Evolutionary conservation across 2,113 vertebrate genomes (phyloP).

Genomic region (Rhinoderma darwinii): DNA sequence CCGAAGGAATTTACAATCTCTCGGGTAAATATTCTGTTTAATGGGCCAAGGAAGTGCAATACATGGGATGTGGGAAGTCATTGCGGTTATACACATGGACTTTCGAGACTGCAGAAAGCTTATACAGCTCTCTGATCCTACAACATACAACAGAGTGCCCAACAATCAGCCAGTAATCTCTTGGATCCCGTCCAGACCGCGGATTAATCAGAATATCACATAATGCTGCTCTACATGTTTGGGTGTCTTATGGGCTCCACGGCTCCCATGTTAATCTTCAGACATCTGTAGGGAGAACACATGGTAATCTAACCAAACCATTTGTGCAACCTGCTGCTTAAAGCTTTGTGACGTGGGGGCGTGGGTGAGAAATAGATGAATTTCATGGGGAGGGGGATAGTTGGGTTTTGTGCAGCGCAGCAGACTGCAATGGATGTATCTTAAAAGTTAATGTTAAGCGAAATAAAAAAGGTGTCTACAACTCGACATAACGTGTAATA

Average conservation of each 20-base stretch:
- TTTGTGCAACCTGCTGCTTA: slow-evolving; percentile 36
- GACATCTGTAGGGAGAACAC: slow-evolving; percentile 32
- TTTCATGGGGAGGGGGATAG: neutral
- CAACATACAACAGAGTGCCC: neutral
- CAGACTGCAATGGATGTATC: neutral
- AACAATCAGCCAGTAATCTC: slow-evolving; percentile 30
- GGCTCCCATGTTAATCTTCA: slow-evolving; percentile 15
- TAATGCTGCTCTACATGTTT: slow-evolving; percentile 8
- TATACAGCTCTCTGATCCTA: slow-evolving; percentile 27
- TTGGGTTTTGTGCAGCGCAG: neutral
- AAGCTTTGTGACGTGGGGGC: slow-evolving; percentile 23
- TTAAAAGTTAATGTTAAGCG: neutral
- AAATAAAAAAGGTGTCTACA: neutral
- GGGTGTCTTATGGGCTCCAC: neutral
- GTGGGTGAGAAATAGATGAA: slow-evolving; percentile 30
- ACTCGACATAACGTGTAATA: neutral
- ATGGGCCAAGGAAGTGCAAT: neutral
- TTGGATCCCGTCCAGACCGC: neutral
- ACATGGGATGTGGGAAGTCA: slow-evolving; percentile 32
- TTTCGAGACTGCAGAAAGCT: slow-evolving; percentile 27
- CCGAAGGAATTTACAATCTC: neutral
- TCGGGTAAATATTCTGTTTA: neutral
- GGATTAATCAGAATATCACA: slow-evolving; percentile 23
- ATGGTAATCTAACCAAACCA: slow-evolving; percentile 15
- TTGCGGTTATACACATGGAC: slow-evolving; percentile 8